A percentile compares a stretch with the other conserved stretches of the same genome.
Conservation (phyloP, 35 echinoderm and acorn worm genomes). For the Ptychodera flava region DNA sequence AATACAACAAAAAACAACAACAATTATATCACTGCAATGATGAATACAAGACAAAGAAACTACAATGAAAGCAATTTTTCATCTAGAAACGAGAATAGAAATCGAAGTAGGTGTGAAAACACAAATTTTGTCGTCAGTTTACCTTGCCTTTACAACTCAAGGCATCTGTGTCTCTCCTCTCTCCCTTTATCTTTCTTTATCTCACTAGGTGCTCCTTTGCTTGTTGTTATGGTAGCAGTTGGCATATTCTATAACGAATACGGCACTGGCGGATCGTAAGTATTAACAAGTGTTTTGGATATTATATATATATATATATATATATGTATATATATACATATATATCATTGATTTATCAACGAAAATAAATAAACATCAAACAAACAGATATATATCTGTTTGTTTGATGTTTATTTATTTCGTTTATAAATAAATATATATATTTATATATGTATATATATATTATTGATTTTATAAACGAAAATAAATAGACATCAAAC, state of each 20-base stretch:
- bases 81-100: too few species aligned
- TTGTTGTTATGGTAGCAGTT: constrained; percentile 39
- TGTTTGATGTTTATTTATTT: too few species aligned
- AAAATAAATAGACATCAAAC: neutral
- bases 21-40: too few species aligned
- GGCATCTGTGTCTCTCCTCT: too few species aligned
- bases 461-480: neutral
- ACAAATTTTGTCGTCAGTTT: too few species aligned
- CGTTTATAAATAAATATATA: neutral
- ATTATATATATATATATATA: neutral
- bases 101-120: too few species aligned
- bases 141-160: too few species aligned
- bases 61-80: too few species aligned
- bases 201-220: constrained; percentile 35
- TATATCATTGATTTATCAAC: neutral
- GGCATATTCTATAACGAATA: constrained; percentile 67
- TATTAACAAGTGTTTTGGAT: neutral
- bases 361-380: too few species aligned
- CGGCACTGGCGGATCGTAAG: constrained; percentile 17
- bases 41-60: too few species aligned
- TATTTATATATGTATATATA: neutral
- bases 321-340: neutral
- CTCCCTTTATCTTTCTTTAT: neutral
- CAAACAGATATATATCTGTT: neutral
- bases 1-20: too few species aligned